These are phyloP conservation scores for Diarsia mendica DNA, from an alignment of 2,888 invertebrate species.

Conservation along the genomic window DNA sequence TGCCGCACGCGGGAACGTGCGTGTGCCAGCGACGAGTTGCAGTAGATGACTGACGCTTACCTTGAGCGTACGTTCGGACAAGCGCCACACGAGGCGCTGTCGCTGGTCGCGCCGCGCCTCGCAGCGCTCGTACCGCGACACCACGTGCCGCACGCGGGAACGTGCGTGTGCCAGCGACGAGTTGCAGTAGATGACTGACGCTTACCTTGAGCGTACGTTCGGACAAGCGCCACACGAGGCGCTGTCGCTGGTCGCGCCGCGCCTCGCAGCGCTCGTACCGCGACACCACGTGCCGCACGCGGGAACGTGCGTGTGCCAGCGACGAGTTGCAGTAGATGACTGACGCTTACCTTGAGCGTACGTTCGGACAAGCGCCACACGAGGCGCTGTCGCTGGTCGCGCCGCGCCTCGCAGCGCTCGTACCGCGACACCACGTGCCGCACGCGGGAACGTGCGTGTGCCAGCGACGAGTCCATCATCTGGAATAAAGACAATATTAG, in stretches of 20 bases:
- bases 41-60: no score
- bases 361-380: slow-evolving; percentile 94
- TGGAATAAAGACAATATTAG: slow-evolving; percentile 69
- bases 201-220: slow-evolving; percentile 94
- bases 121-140: slow-evolving; percentile 94
- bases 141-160: slow-evolving; percentile 91
- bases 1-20: slow-evolving; percentile 91
- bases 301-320: slow-evolving; percentile 91
- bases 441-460: slow-evolving; percentile 91
- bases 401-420: slow-evolving; percentile 94
- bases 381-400: slow-evolving; percentile 93
- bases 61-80: slow-evolving; percentile 94
- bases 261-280: slow-evolving; percentile 95
- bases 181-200: no score
- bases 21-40: slow-evolving; percentile 91
- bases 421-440: slow-evolving; percentile 92
- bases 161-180: slow-evolving; percentile 91
- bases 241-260: slow-evolving; percentile 92
- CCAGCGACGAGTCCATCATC: slow-evolving; percentile 93
- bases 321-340: no score
- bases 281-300: slow-evolving; percentile 91
- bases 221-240: slow-evolving; percentile 94
- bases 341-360: slow-evolving; percentile 91
- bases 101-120: slow-evolving; percentile 93
- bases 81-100: slow-evolving; percentile 94